These are phyloP conservation scores for Tetragonisca angustula DNA, from an alignment of 2,888 invertebrate genomes.

Conservation along the genomic window DNA sequence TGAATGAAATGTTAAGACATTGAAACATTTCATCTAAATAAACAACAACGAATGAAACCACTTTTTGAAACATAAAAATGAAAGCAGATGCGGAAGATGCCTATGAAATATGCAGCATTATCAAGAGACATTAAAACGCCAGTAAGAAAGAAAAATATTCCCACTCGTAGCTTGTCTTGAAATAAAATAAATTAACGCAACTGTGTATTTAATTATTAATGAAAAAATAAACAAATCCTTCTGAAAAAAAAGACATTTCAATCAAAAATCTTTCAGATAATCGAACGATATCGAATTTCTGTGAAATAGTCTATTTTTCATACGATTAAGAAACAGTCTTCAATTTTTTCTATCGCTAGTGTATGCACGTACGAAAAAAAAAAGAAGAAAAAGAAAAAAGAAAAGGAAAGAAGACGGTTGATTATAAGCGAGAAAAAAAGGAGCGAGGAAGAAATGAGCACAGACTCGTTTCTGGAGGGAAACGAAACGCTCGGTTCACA, in stretches of 20 bases:
- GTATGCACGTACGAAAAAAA: not conserved
- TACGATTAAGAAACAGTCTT: not conserved
- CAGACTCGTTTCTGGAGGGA: slow-evolving; percentile 16
- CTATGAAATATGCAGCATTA: not conserved
- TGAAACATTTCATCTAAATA: not conserved
- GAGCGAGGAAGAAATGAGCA: slow-evolving; percentile 15
- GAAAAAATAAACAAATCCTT: not conserved
- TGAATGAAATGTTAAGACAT: no score
- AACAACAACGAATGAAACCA: not conserved
- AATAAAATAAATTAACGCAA: not conserved
- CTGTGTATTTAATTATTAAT: not conserved
- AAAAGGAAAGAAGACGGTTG: not conserved
- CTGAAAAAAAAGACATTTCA: not conserved
- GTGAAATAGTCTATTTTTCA: not conserved
- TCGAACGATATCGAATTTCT: not conserved
- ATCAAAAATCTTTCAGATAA: not conserved
- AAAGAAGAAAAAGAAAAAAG: not conserved
- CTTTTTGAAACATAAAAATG: not conserved
- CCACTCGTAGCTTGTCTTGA: not conserved
- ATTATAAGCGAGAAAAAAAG: slow-evolving; percentile 9
- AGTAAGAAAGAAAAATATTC: not conserved
- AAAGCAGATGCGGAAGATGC: not conserved
- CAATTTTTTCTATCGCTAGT: not conserved
- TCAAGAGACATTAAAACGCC: not conserved
- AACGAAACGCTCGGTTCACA: slow-evolving; percentile 25